A percentile compares a stretch with the other conserved stretches of the same genome.
phyloP scores from a whole-genome alignment of 2,888 invertebrate genomes.

The Dione vanillae region DNA sequence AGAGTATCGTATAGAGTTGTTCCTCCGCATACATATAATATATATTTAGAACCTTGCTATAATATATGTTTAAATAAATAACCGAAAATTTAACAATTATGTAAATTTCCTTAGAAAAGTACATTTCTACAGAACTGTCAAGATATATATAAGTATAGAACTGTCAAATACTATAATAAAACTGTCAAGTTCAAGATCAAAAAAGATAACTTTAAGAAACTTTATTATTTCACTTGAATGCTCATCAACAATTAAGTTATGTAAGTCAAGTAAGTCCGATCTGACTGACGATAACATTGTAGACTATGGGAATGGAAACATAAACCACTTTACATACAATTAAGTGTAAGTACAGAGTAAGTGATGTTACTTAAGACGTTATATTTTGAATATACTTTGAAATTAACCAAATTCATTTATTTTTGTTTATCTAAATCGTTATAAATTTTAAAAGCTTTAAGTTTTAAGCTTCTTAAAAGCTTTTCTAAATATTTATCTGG shows the following conservation, averaged over 20 bases:
- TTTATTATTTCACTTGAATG: background rate
- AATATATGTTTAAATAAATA: no score
- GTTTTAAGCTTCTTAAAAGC: no score
- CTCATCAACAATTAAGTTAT: conserved; percentile 48
- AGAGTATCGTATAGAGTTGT: no score
- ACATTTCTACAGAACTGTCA: background rate
- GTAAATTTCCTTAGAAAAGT: background rate
- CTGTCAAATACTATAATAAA: background rate
- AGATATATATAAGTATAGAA: no score
- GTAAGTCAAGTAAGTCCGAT: conserved; percentile 49
- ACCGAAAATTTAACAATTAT: no score
- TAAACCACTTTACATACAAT: conserved; percentile 41
- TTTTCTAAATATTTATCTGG: no score
- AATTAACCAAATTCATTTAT: no score
- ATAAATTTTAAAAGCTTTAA: no score
- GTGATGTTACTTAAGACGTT: conserved; percentile 21
- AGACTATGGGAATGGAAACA: conserved; percentile 46
- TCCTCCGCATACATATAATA: no score
- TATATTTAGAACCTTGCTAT: no score
- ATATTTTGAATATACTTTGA: background rate
- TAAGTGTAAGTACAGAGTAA: conserved; percentile 30
- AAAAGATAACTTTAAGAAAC: conserved; percentile 24
- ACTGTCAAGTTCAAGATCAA: conserved; percentile 44
- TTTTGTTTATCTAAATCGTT: no score
- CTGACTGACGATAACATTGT: conserved; percentile 48